These are phyloP conservation scores for Micronycteris hirsuta DNA, from an alignment of 2,113 vertebrate species.

Conservation along the genomic window DNA sequence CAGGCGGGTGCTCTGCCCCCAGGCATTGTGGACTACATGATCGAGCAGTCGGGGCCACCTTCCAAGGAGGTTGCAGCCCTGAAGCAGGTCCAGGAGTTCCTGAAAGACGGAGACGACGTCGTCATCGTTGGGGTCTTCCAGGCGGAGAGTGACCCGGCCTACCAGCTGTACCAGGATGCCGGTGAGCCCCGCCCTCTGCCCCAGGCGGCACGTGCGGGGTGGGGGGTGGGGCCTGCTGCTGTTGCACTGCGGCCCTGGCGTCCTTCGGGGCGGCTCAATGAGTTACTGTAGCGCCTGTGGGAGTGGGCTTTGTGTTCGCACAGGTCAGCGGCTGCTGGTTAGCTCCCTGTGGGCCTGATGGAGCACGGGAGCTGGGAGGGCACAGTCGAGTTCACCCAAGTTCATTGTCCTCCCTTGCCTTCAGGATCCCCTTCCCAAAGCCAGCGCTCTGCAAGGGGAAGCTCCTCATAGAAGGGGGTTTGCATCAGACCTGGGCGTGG, in stretches of 20 bases:
- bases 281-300: not conserved
- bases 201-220: rapidly evolving
- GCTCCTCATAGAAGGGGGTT: not conserved
- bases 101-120: slow-evolving; percentile 93
- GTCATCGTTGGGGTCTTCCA: slow-evolving; percentile 91
- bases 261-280: not conserved
- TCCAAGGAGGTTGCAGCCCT: slow-evolving; percentile 89
- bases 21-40: slow-evolving; percentile 96
- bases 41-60: slow-evolving; percentile 93
- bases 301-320: not conserved
- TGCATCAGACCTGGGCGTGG: not conserved
- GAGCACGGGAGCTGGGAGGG: not conserved
- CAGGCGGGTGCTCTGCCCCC: not conserved
- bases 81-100: slow-evolving; percentile 93
- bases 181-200: slow-evolving; percentile 80
- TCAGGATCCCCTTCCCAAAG: not conserved
- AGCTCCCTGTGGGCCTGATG: not conserved
- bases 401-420: not conserved
- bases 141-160: slow-evolving; percentile 84
- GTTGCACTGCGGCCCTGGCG: not conserved
- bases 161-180: slow-evolving; percentile 91
- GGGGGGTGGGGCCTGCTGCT: not conserved
- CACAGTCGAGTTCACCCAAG: not conserved
- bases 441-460: not conserved
- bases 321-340: not conserved